Evolutionary conservation across 2,797 vertebrate species (phyloP).

Genomic region (Buceros bicornis): DNA sequence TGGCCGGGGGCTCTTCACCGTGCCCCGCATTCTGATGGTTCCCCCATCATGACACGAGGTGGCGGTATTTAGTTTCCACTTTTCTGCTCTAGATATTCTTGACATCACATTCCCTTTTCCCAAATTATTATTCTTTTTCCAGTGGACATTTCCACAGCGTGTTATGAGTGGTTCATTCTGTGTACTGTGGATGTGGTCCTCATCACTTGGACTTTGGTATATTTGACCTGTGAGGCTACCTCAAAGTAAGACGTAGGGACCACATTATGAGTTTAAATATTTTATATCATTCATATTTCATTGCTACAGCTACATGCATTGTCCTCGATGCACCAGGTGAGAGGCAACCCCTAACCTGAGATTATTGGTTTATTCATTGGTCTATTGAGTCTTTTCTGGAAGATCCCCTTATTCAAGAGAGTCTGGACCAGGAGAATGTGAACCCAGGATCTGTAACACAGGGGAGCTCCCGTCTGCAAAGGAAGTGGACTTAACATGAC

Average conservation of each 20-base stretch:
- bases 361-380: background rate
- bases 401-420: background rate
- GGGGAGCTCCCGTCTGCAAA: background rate
- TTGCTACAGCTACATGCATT: background rate
- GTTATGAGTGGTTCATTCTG: background rate
- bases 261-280: background rate
- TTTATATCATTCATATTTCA: background rate
- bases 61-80: background rate
- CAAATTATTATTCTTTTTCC: background rate
- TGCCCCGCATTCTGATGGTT: background rate
- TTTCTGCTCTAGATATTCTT: accelerated
- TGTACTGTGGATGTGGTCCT: background rate
- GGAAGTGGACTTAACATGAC: background rate
- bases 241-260: background rate
- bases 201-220: background rate
- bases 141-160: accelerated
- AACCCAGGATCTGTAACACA: background rate
- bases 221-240: background rate
- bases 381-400: background rate
- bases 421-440: background rate
- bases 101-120: background rate
- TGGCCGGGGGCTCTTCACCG: accelerated
- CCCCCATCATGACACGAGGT: accelerated
- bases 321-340: background rate
- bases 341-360: background rate